Conservation (phyloP, 1,140 invertebrate species). For the Bicyclus anynana region DNA sequence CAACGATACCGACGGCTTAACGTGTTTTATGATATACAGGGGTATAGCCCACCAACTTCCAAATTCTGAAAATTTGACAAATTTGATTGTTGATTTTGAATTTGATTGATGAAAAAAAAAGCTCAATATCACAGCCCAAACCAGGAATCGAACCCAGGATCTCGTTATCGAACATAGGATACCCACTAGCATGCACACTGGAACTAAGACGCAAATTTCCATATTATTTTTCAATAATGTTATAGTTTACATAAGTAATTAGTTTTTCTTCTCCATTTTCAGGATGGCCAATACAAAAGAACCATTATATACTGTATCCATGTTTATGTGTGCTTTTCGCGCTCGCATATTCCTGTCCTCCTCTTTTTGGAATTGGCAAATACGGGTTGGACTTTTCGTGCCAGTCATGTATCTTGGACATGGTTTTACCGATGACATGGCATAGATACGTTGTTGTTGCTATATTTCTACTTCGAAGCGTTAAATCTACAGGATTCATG, state of each 20-base stretch:
- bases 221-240: too few relatives aligned
- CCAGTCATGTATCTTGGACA: conserved; percentile 43
- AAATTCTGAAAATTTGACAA: too few relatives aligned
- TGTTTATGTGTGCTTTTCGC: conserved; percentile 37
- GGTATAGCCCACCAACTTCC: too few relatives aligned
- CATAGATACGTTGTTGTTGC: conserved; percentile 36
- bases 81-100: too few relatives aligned
- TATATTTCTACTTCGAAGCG: conserved; percentile 46
- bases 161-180: too few relatives aligned
- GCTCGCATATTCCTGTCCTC: conserved; percentile 42
- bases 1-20: too few relatives aligned
- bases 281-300: conserved; percentile 47
- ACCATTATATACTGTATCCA: conserved; percentile 44
- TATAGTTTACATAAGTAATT: background rate
- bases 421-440: conserved; percentile 44
- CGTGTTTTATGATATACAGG: too few relatives aligned
- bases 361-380: conserved; percentile 42
- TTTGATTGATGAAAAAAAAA: too few relatives aligned
- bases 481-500: conserved; percentile 54
- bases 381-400: conserved; percentile 52
- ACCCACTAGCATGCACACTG: too few relatives aligned
- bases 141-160: too few relatives aligned
- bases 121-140: too few relatives aligned
- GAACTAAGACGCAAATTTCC: background rate
- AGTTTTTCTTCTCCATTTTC: conserved; percentile 24